A percentile compares a stretch with the other conserved stretches of the same genome.
Evolutionary conservation across 2,113 vertebrate species (phyloP).

Genomic region (Mustela nigripes): DNA sequence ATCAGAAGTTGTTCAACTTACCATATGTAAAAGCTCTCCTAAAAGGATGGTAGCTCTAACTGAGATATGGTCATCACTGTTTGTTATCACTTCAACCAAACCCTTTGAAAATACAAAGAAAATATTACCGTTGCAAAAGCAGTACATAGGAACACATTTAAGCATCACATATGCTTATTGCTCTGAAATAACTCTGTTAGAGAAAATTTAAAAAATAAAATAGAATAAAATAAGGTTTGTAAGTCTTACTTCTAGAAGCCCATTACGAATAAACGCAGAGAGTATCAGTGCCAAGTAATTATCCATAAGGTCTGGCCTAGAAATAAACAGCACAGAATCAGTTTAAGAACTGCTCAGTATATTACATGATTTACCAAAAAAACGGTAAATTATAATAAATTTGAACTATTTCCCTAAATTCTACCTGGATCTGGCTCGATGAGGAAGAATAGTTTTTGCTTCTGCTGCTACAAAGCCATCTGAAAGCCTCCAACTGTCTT

Average conservation of each 20-base stretch:
- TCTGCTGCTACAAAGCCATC: slow-evolving; percentile 99
- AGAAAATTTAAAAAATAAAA: background rate
- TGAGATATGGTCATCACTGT: slow-evolving; percentile 95
- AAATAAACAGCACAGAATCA: slow-evolving; percentile 40
- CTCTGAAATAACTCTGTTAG: background rate
- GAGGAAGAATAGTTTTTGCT: slow-evolving; percentile 97
- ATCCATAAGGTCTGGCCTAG: slow-evolving; percentile 98
- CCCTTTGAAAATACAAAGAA: slow-evolving; percentile 88
- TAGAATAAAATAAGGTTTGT: slow-evolving; percentile 7
- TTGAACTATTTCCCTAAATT: slow-evolving; percentile 37
- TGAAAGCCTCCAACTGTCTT: slow-evolving; percentile 97
- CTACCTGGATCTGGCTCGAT: slow-evolving; percentile 97
- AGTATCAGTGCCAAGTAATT: slow-evolving; percentile 98
- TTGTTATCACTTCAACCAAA: slow-evolving; percentile 98
- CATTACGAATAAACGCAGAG: slow-evolving; percentile 96
- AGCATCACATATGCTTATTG: background rate
- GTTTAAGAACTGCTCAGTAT: slow-evolving; percentile 30
- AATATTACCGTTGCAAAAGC: slow-evolving; percentile 24
- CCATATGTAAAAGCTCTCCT: slow-evolving; percentile 99
- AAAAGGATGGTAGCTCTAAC: slow-evolving; percentile 97
- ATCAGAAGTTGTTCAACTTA: slow-evolving; percentile 83
- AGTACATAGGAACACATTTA: background rate
- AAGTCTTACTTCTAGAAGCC: slow-evolving; percentile 94
- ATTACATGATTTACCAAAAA: background rate
- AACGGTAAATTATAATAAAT: background rate